Percentiles rank a stretch among this genome's conserved stretches.
phyloP scores from a whole-genome alignment of 2,888 invertebrate genomes.

The Pyrrhia umbra region DNA sequence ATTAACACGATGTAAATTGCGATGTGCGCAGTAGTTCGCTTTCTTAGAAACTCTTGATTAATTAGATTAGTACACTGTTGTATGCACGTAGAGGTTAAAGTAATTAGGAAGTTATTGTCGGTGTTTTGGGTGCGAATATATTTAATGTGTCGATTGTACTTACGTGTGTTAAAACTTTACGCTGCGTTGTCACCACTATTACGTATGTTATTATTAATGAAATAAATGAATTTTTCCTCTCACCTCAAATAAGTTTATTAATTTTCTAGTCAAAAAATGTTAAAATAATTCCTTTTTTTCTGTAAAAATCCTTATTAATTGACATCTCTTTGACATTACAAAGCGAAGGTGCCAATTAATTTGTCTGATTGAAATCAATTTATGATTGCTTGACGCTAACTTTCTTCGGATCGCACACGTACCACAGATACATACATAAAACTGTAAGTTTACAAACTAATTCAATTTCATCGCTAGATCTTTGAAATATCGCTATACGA shows the following conservation, averaged over 20 bases:
- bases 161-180: not conserved
- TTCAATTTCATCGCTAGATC: not conserved
- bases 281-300: too few relatives aligned
- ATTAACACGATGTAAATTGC: slow-evolving; percentile 21
- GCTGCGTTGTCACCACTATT: not conserved
- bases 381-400: too few relatives aligned
- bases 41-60: slow-evolving; percentile 33
- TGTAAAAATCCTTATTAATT: too few relatives aligned
- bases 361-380: too few relatives aligned
- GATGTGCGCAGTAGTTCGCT: slow-evolving; percentile 11
- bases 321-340: too few relatives aligned
- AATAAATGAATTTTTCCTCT: too few relatives aligned
- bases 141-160: not conserved
- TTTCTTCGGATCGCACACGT: too few relatives aligned
- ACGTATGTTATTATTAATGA: not conserved
- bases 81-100: not conserved
- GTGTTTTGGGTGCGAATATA: not conserved
- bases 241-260: too few relatives aligned
- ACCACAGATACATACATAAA: not conserved
- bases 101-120: not conserved
- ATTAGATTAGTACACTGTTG: slow-evolving; percentile 2
- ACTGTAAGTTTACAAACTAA: not conserved
- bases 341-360: too few relatives aligned
- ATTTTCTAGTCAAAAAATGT: too few relatives aligned
- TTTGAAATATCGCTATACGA: slow-evolving; percentile 5